phyloP scores from a whole-genome alignment of 2,797 vertebrate species.

The Paramormyrops hopkinsi region DNA sequence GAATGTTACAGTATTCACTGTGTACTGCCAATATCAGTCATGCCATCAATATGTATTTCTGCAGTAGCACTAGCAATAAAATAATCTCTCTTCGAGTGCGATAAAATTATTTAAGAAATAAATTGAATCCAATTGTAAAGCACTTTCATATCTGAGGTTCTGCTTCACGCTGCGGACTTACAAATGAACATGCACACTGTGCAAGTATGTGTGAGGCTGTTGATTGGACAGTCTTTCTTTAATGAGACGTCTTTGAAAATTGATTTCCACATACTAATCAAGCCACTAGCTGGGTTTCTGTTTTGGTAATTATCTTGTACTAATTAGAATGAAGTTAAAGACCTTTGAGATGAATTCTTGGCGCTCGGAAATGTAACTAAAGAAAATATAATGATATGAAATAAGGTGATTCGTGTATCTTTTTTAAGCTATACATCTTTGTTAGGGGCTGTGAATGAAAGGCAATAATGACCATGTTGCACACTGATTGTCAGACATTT shows the following conservation, averaged over 20 bases:
- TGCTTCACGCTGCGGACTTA: neutral
- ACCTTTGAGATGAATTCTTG: constrained; percentile 65
- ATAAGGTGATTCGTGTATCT: constrained; percentile 34
- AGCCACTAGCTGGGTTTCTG: constrained; percentile 52
- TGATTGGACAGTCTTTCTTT: constrained; percentile 40
- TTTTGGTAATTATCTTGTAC: constrained; percentile 69
- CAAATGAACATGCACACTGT: constrained; percentile 3
- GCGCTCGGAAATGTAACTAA: constrained; percentile 69
- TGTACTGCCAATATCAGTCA: neutral
- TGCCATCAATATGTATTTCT: neutral
- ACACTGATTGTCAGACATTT: constrained; percentile 19
- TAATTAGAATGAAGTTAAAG: constrained; percentile 70
- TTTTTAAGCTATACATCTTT: constrained; percentile 34
- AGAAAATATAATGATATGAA: constrained; percentile 55
- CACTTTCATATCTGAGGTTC: neutral
- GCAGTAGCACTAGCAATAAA: neutral
- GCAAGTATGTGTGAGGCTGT: constrained; percentile 46
- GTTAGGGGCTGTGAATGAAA: constrained; percentile 37
- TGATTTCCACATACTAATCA: constrained; percentile 62
- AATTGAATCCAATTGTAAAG: neutral
- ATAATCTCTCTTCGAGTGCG: neutral
- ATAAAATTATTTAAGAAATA: constrained; percentile 13
- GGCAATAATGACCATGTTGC: neutral
- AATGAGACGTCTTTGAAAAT: constrained; percentile 61
- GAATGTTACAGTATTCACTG: neutral